A percentile compares a stretch with the other conserved stretches of the same genome.
phyloP scores from a whole-genome alignment of 30 jellyfish, hydroid and myxozoan genomes.

The Pseudorhiza aurosa region DNA sequence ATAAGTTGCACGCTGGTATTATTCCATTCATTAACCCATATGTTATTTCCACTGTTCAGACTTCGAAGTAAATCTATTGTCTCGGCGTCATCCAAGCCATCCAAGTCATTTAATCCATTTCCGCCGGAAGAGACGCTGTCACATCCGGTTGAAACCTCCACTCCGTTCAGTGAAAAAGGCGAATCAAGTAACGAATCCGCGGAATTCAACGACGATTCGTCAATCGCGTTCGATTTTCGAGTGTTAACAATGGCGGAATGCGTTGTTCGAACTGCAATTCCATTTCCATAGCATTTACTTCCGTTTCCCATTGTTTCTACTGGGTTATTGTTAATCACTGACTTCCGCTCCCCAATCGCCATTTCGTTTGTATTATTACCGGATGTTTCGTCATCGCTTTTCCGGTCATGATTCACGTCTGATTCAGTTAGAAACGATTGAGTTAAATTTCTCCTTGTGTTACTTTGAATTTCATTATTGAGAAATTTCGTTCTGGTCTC shows the following conservation, averaged over 20 bases:
- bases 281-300: not conserved
- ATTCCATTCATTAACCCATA: conserved; percentile 64
- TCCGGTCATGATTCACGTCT: conserved; percentile 5
- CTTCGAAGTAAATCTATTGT: conserved; percentile 56
- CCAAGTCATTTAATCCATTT: conserved; percentile 46
- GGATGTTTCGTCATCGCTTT: not conserved
- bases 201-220: conserved; percentile 20
- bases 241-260: not conserved
- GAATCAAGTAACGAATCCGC: conserved; percentile 42
- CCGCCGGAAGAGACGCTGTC: conserved; percentile 48
- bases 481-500: conserved; percentile 33
- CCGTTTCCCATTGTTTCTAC: not conserved
- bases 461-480: conserved; percentile 16
- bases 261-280: not conserved
- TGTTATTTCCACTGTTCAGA: conserved; percentile 61
- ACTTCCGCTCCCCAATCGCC: not conserved
- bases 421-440: conserved; percentile 31
- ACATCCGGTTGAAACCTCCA: conserved; percentile 53
- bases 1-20: conserved; percentile 7
- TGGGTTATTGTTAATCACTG: not conserved
- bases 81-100: conserved; percentile 59
- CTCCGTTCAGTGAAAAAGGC: conserved; percentile 27
- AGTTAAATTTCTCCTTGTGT: conserved; percentile 52
- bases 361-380: not conserved
- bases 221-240: conserved; percentile 8